These are phyloP conservation scores for Daphoenositta chrysoptera DNA, from an alignment of 2,113 vertebrate species.

Conservation along the genomic window DNA sequence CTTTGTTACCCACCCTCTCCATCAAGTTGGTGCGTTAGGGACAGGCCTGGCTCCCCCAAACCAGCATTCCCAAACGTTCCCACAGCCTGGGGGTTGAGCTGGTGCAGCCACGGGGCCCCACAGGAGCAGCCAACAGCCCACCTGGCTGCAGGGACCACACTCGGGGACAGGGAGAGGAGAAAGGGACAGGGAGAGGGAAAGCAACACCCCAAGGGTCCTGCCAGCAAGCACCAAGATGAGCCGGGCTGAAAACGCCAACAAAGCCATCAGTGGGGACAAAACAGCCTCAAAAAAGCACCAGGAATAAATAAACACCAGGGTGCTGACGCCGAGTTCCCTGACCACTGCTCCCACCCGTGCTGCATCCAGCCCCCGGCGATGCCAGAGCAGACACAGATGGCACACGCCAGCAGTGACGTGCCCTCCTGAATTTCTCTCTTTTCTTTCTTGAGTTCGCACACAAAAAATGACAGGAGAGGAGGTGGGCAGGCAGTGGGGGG, in stretches of 20 bases:
- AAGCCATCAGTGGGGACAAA: background rate
- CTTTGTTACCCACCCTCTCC: background rate
- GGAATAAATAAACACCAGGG: background rate
- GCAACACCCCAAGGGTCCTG: background rate
- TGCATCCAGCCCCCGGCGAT: accelerated
- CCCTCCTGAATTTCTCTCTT: background rate
- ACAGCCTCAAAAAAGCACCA: background rate
- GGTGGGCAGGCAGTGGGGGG: background rate
- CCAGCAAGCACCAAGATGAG: background rate
- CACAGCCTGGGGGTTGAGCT: background rate
- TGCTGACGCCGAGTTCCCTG: background rate
- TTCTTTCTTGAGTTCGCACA: background rate
- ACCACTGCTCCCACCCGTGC: background rate
- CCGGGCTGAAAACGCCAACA: background rate
- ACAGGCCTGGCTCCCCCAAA: background rate
- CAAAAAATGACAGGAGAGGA: background rate
- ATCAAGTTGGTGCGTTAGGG: background rate
- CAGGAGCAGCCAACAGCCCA: background rate
- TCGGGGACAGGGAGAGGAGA: no score
- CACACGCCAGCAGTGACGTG: background rate
- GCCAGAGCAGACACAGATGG: background rate
- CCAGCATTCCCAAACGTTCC: background rate
- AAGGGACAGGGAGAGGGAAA: background rate
- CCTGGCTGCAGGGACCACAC: background rate
- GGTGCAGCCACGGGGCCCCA: background rate